Evolutionary conservation across 2,888 invertebrate genomes (phyloP).

Genomic region (Sphaerolaimus hirsutus): DNA sequence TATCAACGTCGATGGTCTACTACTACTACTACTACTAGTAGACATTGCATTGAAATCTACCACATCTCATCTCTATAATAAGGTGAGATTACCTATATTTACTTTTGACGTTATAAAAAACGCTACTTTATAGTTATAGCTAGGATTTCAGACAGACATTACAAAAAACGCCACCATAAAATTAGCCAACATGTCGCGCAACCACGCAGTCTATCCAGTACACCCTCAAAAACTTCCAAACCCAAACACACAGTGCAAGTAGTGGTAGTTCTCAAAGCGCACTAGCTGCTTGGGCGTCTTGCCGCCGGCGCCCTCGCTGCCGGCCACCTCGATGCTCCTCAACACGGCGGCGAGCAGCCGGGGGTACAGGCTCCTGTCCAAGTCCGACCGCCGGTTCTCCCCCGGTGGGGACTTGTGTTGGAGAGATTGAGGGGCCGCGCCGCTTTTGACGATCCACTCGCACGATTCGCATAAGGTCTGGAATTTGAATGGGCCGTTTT

Average conservation of each 20-base stretch:
- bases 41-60: too few relatives aligned
- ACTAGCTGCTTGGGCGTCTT: conserved; percentile 77
- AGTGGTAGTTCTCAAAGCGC: conserved; percentile 86
- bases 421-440: too few relatives aligned
- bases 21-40: too few relatives aligned
- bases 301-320: conserved; percentile 48
- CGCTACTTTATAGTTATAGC: too few relatives aligned
- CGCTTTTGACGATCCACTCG: too few relatives aligned
- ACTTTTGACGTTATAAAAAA: too few relatives aligned
- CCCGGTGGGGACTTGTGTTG: too few relatives aligned
- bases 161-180: not conserved
- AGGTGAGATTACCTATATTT: too few relatives aligned
- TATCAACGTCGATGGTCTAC: too few relatives aligned
- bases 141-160: not conserved
- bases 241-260: conserved; percentile 41
- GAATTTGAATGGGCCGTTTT: too few relatives aligned
- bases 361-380: conserved; percentile 48
- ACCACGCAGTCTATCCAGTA: conserved; percentile 1
- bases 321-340: conserved; percentile 53
- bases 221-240: not conserved
- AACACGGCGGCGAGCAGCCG: conserved; percentile 40
- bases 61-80: too few relatives aligned
- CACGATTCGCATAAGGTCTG: too few relatives aligned
- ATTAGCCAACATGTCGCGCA: not conserved
- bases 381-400: conserved; percentile 61